Base-by-base conservation (phyloP, 2,113 vertebrate species). In the Aptenodytes patagonicus region DNA sequence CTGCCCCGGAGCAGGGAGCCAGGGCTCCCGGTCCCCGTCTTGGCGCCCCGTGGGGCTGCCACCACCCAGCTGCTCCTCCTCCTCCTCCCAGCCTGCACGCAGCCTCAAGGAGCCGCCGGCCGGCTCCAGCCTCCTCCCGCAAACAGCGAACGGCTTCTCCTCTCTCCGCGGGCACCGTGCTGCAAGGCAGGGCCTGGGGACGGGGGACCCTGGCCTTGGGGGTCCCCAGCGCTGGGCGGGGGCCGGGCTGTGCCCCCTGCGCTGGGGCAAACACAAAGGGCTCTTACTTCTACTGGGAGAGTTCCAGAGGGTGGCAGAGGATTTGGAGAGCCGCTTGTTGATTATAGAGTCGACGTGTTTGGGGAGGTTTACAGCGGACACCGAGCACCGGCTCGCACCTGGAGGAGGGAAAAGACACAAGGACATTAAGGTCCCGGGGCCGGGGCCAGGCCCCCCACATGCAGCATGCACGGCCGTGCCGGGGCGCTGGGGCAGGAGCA, bases 261-360 rank as follows among this genome's bases (percentile, higher is more conserved):
- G 84, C 95, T 90, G 90, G 83, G 95, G 95, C 85, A 92, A 89
- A 95, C 42, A 62, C 94, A 96, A 93, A 96, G 98, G 97, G 97
- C 98, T 97, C 99, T 99, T 99, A 99, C 99, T 99, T 99, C 99
- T 99, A 99, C 98, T 99, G 98, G 99, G 99, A 96, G 99, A 99
- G 98, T 99, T 99, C 99, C 99, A 99, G 98, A 99, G 99, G 90
- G 99, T 99, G 98, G 99, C 99, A 17, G 99, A 99, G 98, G 99
- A 99, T 98, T 99, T 99, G 99, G 99, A 99, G 98, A 99, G 99
- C 96, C 99, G 98, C 98, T 99, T 99, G 99, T 99, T 99, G 99
- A 99, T 98, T 98, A 99, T 99, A 98, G 99, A 99, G 98, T 99
- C 99, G 99, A 99, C 99, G 92, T 99, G 99, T 99, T 99, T 99